phyloP scores from a whole-genome alignment of 2,113 vertebrate genomes.

The Dicrurus megarhynchus region DNA sequence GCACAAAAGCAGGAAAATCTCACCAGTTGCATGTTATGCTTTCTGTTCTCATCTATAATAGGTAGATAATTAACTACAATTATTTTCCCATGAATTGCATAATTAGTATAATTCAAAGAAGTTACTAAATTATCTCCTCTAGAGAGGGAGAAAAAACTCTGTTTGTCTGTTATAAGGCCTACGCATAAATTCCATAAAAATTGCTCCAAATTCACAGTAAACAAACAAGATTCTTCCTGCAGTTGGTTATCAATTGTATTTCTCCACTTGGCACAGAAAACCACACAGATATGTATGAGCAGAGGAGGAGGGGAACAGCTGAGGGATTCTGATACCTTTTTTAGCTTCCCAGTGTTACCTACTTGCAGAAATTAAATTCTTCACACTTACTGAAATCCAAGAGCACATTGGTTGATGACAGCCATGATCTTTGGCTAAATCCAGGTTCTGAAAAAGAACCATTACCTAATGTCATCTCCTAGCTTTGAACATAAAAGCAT shows the following conservation, averaged over 20 bases:
- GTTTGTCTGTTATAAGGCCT: not conserved
- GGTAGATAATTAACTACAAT: not conserved
- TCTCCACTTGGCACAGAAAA: not conserved
- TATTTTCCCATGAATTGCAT: not conserved
- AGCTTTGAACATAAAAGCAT: not conserved
- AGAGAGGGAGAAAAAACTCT: not conserved
- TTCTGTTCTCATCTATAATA: not conserved
- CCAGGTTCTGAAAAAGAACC: not conserved
- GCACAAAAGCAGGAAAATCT: not conserved
- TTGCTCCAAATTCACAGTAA: not conserved
- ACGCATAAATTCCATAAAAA: not conserved
- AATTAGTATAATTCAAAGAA: not conserved
- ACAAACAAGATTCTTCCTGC: not conserved
- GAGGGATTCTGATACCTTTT: not conserved
- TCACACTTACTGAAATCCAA: not conserved
- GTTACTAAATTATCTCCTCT: not conserved
- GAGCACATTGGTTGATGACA: not conserved
- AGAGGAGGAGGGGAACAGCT: not conserved
- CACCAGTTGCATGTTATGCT: not conserved
- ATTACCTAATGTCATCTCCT: not conserved
- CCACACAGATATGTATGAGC: not conserved
- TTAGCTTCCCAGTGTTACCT: not conserved
- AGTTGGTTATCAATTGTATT: not conserved
- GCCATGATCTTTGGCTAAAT: not conserved
- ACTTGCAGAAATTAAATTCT: not conserved